Conservation (phyloP, 2,113 vertebrate species). For the Micronycteris hirsuta region DNA sequence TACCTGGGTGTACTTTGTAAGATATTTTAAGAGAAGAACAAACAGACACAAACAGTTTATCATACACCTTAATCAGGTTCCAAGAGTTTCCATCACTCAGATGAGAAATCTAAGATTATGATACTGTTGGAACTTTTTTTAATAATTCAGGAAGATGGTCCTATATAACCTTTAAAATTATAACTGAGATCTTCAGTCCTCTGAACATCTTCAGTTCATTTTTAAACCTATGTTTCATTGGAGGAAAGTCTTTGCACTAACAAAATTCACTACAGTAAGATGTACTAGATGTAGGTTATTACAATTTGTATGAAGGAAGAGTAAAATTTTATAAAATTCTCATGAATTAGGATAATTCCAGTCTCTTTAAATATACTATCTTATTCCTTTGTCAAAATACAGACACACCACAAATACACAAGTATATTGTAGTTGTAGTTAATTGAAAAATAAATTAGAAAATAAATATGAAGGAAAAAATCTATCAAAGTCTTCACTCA, state of each 20-base stretch:
- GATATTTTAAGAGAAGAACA: background rate
- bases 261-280: background rate
- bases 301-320: background rate
- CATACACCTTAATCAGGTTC: background rate
- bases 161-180: background rate
- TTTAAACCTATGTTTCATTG: background rate
- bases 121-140: background rate
- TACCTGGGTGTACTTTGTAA: background rate
- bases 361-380: background rate
- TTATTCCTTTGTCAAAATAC: background rate
- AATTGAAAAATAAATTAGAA: background rate
- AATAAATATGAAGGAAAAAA: background rate
- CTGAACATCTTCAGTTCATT: background rate
- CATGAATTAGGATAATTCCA: background rate
- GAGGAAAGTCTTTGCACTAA: background rate
- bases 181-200: background rate
- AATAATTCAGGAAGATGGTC: background rate
- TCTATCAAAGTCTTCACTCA: background rate
- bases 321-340: background rate
- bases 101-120: background rate
- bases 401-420: background rate
- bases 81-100: background rate
- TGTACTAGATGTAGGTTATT: background rate
- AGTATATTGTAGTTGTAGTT: background rate
- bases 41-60: background rate